Evolutionary conservation across 2,888 invertebrate genomes (phyloP), one percentile per base, ranked within the genome.

Genomic region (Leptinotarsa juncta): DNA sequence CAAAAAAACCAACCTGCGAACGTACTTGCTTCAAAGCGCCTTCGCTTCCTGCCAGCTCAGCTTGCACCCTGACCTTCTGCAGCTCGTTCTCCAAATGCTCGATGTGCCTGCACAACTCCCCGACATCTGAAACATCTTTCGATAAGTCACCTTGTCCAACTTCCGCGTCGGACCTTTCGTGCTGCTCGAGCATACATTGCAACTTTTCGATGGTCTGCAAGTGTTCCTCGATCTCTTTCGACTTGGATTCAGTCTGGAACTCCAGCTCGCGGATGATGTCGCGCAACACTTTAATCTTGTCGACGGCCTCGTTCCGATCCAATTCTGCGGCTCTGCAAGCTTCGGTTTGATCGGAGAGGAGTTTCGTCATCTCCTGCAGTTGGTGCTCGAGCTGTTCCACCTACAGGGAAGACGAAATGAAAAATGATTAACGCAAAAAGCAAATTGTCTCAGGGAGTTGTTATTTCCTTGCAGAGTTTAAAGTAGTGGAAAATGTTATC

Each of bases 221-320:
- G 94, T 92, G 79, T 89, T 89, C 74, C 92, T 86, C 51, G 93
- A 89, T 71, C 50, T 92, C 91, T 0, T 87, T 87, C 0, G 90
- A 88, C 84, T 94, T 94, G 15, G 90, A 89, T 84, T 95, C 94
- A 0, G 96, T 87, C 84, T 96, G 95, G 0, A 89, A 89, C 85
- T 97, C 96, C 57, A 96, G 87, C 80, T 94, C 94, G 0, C 91
- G 89, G 70, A 96, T 94, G 70, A 96, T 93, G 74, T 96, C 95
- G 50, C 95, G 89, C 18, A 96, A 89, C 15, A 93, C 90, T 82
- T 90, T 90, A 26, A 95, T 92, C 86, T 95, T 95, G 71, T 95
- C 94, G 49, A 93, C 90, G 0, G 94, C 92, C n/a, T 92, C 92
- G 86, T 94, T 92, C 2, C 95, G 87, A 79, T 96, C 95, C 1